These are phyloP conservation scores for Neotoma lepida DNA, from an alignment of 2,113 vertebrate species.

Conservation along the genomic window DNA sequence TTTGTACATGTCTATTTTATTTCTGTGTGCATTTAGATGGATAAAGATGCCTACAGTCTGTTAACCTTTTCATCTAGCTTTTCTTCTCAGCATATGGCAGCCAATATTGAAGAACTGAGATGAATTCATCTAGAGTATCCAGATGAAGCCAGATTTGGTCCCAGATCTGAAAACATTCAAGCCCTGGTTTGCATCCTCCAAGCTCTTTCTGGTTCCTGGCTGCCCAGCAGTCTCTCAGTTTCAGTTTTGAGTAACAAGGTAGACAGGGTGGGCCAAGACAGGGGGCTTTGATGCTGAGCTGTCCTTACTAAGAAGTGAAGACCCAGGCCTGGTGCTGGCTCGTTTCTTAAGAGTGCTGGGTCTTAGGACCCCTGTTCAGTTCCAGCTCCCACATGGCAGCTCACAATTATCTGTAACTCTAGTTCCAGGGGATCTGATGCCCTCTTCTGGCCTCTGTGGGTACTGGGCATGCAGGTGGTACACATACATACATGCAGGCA, in stretches of 20 bases:
- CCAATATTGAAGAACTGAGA: not conserved
- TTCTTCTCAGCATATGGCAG: not conserved
- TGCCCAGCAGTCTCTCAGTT: not conserved
- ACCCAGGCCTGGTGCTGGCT: not conserved
- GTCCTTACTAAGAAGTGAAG: not conserved
- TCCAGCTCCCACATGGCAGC: not conserved
- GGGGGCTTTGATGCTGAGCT: not conserved
- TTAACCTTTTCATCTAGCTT: not conserved
- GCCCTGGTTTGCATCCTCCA: not conserved
- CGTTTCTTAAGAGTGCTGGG: not conserved
- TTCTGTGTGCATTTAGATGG: slow-evolving; percentile 26
- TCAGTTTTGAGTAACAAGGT: not conserved
- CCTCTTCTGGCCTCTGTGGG: not conserved
- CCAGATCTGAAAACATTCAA: not conserved
- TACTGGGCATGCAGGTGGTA: not conserved
- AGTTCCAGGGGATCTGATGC: not conserved
- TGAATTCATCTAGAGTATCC: not conserved
- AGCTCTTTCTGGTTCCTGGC: not conserved
- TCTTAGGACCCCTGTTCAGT: not conserved
- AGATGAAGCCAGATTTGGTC: not conserved
- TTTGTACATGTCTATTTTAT: not conserved
- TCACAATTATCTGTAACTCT: not conserved
- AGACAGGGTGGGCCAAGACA: not conserved
- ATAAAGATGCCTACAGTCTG: slow-evolving; percentile 51
- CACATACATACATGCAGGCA: not conserved